Conservation (phyloP, 2,113 vertebrate genomes). For the Melanerpes aurifrons region DNA sequence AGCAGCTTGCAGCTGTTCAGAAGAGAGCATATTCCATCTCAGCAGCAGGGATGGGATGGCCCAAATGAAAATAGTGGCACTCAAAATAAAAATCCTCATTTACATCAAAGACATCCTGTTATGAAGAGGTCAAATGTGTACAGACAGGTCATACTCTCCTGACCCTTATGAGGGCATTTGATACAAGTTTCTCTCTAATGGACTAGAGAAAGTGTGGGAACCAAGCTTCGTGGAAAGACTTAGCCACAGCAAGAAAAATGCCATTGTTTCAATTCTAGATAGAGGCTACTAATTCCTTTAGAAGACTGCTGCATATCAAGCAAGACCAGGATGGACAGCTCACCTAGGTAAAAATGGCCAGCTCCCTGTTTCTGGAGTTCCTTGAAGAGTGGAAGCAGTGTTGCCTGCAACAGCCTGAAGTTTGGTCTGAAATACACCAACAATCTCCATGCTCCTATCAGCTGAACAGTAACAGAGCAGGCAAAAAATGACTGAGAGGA, state of each 20-base stretch:
- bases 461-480: not conserved
- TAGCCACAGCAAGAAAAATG: not conserved
- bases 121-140: constrained; percentile 46
- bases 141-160: constrained; percentile 55
- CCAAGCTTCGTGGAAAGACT: constrained; percentile 20
- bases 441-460: not conserved
- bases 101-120: constrained; percentile 74
- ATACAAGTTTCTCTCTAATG: not conserved
- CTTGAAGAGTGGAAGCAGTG: not conserved
- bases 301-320: not conserved
- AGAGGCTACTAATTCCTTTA: not conserved
- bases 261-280: not conserved
- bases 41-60: not conserved
- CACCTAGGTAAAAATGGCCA: not conserved
- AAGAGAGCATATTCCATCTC: not conserved
- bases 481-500: not conserved
- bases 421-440: not conserved
- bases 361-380: not conserved
- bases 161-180: constrained; percentile 24
- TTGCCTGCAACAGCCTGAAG: not conserved
- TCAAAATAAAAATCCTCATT: constrained; percentile 64
- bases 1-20: constrained; percentile 1
- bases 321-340: not conserved
- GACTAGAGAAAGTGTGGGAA: constrained; percentile 64
- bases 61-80: constrained; percentile 64